Conservation (phyloP, 2,888 invertebrate species). For the Ophion obscuratus region DNA sequence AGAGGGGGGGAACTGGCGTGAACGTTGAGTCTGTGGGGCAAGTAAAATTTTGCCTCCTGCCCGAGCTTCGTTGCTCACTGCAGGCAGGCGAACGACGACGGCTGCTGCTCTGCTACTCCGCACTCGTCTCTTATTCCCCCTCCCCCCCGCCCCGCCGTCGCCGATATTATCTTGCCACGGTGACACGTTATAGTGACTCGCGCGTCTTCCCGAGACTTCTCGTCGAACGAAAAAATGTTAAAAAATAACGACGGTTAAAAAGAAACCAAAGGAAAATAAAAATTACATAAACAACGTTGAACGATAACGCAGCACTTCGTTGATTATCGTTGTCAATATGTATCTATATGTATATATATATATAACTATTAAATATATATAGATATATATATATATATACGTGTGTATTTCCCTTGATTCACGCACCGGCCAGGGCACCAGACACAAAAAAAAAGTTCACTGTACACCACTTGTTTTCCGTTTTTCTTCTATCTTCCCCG, state of each 20-base stretch:
- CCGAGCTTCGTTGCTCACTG: slow-evolving; percentile 56
- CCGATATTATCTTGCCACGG: slow-evolving; percentile 79
- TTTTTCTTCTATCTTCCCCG: slow-evolving; percentile 3
- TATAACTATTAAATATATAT: too few species aligned
- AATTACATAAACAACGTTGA: background rate
- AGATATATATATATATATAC: too few species aligned
- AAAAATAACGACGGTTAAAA: background rate
- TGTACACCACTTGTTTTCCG: slow-evolving; percentile 14
- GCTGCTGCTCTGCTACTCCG: slow-evolving; percentile 66
- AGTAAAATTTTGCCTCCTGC: slow-evolving; percentile 49
- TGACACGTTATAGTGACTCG: slow-evolving; percentile 49
- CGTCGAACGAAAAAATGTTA: background rate
- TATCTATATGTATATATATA: background rate
- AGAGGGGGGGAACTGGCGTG: slow-evolving; percentile 34
- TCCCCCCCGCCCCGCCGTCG: slow-evolving; percentile 27
- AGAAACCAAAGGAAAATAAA: background rate
- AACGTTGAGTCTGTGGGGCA: slow-evolving; percentile 28
- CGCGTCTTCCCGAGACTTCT: background rate
- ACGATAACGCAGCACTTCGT: slow-evolving; percentile 29
- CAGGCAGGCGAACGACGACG: slow-evolving; percentile 46
- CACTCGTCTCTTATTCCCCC: slow-evolving; percentile 74
- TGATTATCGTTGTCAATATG: slow-evolving; percentile 35
- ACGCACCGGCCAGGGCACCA: background rate
- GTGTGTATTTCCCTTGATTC: slow-evolving; percentile 21
- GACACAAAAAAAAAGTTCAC: slow-evolving; percentile 25